Base-by-base conservation (phyloP, 2,113 vertebrate genomes). In the Solea senegalensis region DNA sequence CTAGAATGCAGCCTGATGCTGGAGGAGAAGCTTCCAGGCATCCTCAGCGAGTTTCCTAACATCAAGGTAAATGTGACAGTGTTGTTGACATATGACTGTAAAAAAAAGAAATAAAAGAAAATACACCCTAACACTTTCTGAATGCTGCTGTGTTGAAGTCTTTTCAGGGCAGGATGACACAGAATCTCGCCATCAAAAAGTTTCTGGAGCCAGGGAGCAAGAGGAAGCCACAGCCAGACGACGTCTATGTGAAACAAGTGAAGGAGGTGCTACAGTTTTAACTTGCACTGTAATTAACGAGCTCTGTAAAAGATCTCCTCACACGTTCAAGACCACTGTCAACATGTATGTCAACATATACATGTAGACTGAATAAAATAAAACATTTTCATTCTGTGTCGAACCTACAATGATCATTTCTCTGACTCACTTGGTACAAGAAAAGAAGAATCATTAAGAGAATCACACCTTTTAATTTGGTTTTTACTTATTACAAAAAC, bases 151-250 rank as follows among this genome's bases (percentile, higher is more conserved):
- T 8, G 1, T n/a, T 69, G 1, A 16, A 65, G 97, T 86, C 92
- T 64, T 97, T 97, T 84, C 96, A 98, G 90, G 90, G 84, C 45
- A 95, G 93, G 89, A 94, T 92, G 86, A 94, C 81, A 41, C 82
- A 34, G 16, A 79, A 94, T 14, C 92, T 94, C 1, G 93, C 92
- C 21, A 93, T 99, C 81, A 88, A 86, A 39, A 95, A 90, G 77
- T 98, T 96, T 88, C 84, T 98, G 81, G 90, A 95, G 81, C 95
- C 95, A 3, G 95, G 95, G 55, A 97, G 97, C 85, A 93, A 94
- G 80, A 95, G 94, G 73, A 96, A 95, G 80, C 88, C 83, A 0
- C 92, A 72, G 15, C 26, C 86, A 0, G 95, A 96, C 64, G 92
- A 91, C 0, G 78, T 27, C 0, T 93, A 84, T 2, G 0, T 91